Conservation (phyloP, 2,797 vertebrate genomes). For the Salmo trutta region DNA sequence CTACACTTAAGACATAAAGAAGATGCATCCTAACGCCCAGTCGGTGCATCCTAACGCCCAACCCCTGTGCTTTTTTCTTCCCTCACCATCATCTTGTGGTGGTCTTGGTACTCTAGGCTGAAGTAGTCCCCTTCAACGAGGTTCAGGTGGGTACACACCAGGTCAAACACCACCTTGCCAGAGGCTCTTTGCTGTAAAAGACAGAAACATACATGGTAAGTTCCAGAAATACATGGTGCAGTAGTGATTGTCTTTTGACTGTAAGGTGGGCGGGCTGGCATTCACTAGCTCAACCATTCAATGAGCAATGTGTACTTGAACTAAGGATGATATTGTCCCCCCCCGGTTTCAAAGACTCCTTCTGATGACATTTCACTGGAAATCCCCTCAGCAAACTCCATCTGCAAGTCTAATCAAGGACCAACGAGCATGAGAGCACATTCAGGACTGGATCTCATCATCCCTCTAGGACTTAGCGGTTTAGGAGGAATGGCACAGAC, state of each 20-base stretch:
- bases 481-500: not conserved
- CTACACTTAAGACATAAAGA: not conserved
- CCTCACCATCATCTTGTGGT: constrained; percentile 92
- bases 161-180: constrained; percentile 90
- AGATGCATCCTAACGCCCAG: not conserved
- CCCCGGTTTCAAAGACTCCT: not conserved
- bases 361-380: constrained; percentile 3
- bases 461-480: not conserved
- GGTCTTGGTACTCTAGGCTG: constrained; percentile 94
- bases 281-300: not conserved
- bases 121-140: constrained; percentile 98
- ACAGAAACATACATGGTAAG: constrained; percentile 4
- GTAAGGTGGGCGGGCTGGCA: not conserved
- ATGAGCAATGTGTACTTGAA: not conserved
- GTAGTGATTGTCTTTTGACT: not conserved
- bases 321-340: not conserved
- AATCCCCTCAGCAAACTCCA: constrained; percentile 12
- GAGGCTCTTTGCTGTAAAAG: constrained; percentile 89
- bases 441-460: not conserved
- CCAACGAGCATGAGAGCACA: not conserved
- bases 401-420: constrained; percentile 11
- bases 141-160: constrained; percentile 93
- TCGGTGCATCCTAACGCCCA: not conserved
- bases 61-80: not conserved
- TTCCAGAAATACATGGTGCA: not conserved